Base-by-base conservation (phyloP, 1,140 invertebrate species). In the Zaprionus inermis region DNA sequence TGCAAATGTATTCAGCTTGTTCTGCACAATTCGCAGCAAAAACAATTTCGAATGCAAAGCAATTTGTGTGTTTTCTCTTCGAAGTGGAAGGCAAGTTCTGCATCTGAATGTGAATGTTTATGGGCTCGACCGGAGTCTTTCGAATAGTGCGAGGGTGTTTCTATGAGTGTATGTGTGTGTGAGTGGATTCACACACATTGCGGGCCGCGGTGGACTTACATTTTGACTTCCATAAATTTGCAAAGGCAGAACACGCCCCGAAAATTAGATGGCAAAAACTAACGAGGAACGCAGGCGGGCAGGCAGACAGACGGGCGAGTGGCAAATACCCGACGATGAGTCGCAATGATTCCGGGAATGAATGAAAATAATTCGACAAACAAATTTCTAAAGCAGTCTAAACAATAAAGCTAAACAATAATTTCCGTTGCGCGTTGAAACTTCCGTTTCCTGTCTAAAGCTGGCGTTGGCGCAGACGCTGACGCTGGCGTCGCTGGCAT, bases 361-460 rank as follows among this genome's bases (percentile, higher is more conserved):
- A 85, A 81, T 82, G 78, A 78, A 88, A 83, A 88, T 88, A 82
- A 88, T 88, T 88, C 79, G 83, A 56, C 79, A 88, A 85, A 86
- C 78, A 79, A 88, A 88, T 88, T 88, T 88, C 79, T 88, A 83
- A 83, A 80, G 83, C 83, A 88, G 83, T 88, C 83, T 66, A 83
- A 88, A 88, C 83, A 88, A 88, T 88, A 88, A 82, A 70, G 79
- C 83, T 88, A 82, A 88, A 88, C 83, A 88, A 88, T 88, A 88
- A 88, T 88, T 88, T 88, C 83, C 83, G 83, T 73, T 67, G 79
- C 66, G 79, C 83, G 79, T 80, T 88, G 83, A 88, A 88, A 88
- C 83, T 88, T 88, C 83, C 83, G 83, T 58, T 88, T 88, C 83
- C 81, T 84, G 81, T 85, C 78, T 81, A 66, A 52, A 49, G 49